These are phyloP conservation scores for Cecropterus lyciades DNA, from an alignment of 1,140 invertebrate genomes.

Conservation along the genomic window DNA sequence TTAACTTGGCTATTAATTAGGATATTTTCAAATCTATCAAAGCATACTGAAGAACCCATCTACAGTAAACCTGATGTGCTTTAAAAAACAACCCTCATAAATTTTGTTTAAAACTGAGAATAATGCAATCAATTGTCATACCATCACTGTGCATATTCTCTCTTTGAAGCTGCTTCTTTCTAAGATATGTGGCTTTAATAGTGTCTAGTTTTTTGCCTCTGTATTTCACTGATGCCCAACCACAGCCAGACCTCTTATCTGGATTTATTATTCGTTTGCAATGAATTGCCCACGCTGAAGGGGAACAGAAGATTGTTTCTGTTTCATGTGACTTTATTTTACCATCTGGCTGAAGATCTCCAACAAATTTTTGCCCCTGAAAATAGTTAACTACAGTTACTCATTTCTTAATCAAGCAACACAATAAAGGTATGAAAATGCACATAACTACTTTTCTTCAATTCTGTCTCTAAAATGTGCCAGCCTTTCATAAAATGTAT, in stretches of 20 bases:
- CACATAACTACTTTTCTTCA: too few species aligned
- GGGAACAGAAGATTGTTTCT: slow-evolving; percentile 94
- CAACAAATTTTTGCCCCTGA: slow-evolving; percentile 94
- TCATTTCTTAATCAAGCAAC: background rate
- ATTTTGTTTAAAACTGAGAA: too few species aligned
- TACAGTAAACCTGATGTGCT: too few species aligned
- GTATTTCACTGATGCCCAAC: slow-evolving; percentile 94
- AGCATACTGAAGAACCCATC: too few species aligned
- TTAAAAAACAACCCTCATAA: too few species aligned
- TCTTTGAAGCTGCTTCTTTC: slow-evolving; percentile 87
- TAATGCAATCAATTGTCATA: slow-evolving; percentile 45
- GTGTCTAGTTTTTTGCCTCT: slow-evolving; percentile 94
- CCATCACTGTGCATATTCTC: slow-evolving; percentile 81
- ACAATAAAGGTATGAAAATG: too few species aligned
- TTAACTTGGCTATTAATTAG: too few species aligned
- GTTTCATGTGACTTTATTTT: slow-evolving; percentile 95
- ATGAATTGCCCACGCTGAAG: slow-evolving; percentile 95
- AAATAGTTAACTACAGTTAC: slow-evolving; percentile 26
- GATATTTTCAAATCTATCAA: too few species aligned
- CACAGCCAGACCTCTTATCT: slow-evolving; percentile 95
- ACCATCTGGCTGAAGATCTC: slow-evolving; percentile 93
- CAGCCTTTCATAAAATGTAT: too few species aligned
- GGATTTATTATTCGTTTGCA: slow-evolving; percentile 96
- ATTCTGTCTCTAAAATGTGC: too few species aligned
- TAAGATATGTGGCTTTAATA: slow-evolving; percentile 93